Conservation (phyloP, 35 echinoderm and acorn worm species). For the Chiridota heheva region DNA sequence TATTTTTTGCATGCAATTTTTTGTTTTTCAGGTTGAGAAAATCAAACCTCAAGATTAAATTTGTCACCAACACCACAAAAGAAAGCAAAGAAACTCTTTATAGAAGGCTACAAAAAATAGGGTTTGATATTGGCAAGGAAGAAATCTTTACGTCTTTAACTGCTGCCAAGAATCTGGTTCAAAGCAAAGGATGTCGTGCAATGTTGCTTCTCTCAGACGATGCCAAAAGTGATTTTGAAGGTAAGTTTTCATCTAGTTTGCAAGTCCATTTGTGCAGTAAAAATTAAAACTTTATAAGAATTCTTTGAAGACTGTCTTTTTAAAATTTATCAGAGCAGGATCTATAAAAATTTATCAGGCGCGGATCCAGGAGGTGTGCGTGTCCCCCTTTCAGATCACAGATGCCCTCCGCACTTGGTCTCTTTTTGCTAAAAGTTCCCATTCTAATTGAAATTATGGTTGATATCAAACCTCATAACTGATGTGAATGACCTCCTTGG, state of each 20-base stretch:
- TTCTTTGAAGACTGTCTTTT: no score
- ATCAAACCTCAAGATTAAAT: conserved; percentile 63
- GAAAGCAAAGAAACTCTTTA: conserved; percentile 78
- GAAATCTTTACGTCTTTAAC: conserved; percentile 97
- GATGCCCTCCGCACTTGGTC: no score
- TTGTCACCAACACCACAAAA: conserved; percentile 99
- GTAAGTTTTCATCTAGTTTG: conserved; percentile 15
- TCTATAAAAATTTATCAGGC: no score
- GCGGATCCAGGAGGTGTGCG: no score
- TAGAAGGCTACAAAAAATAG: conserved; percentile 59
- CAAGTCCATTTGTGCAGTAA: no score
- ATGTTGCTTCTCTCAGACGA: conserved; percentile 73
- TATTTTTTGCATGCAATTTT: neutral
- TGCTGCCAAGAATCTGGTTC: conserved; percentile 72
- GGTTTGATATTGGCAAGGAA: conserved; percentile 65
- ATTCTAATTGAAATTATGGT: no score
- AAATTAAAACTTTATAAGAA: no score
- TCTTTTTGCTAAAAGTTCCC: no score
- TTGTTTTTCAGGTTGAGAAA: conserved; percentile 53
- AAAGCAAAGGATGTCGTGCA: conserved; percentile 57
- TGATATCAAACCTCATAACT: no score
- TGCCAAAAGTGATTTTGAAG: conserved; percentile 85
- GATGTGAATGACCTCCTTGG: no score
- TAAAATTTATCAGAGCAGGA: no score
- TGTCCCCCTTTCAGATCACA: no score